Base-by-base conservation (phyloP, 2,888 invertebrate genomes). In the Periphyllus acericola region DNA sequence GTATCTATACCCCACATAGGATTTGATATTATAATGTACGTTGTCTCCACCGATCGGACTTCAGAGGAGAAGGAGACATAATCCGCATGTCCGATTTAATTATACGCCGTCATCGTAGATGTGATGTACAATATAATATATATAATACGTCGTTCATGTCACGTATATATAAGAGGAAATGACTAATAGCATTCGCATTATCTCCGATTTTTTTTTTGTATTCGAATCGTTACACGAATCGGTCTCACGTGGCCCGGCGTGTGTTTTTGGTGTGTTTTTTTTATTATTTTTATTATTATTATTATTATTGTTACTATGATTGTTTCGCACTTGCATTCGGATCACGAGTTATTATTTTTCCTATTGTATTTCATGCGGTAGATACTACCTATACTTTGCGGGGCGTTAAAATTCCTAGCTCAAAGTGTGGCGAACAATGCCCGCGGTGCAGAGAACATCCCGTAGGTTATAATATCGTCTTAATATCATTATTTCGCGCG, bases 321-420 rank as follows among this genome's bases (percentile, higher is more conserved):
- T 25, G 21, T 36, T 36, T 36, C n/a, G 34, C 52, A 74, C 74
- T 83, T 46, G 32, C 19, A 85, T 85, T 85, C 85, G 68, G 78
- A 85, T 85, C 85, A 85, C 78, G 78, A 78, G 11, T 34, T 19
- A 14, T 14, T 40, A 29, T 52, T 55, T 11, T 71, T 71, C 29
- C 46, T 21, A 25, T 68, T 32, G 78, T 17, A 14, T 29, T 17
- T 40, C 25, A 29, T 40, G 21, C 19, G 52, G 34, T 9, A 25
- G 32, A 75, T 76, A 83, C 60, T 36, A 14, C 17, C 3, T 29
- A 17, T 74, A 36, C 8, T 29, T 75, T 21, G 40, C 60, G 75
- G 84, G 66, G 76, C 84, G 83, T 83, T 83, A 75, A 83, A 83
- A 84, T 84, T 84, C 66, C 66, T 29, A 40, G n/a, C 32, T n/a